phyloP scores from a whole-genome alignment of 2,888 invertebrate species.

The Suillia variegata region DNA sequence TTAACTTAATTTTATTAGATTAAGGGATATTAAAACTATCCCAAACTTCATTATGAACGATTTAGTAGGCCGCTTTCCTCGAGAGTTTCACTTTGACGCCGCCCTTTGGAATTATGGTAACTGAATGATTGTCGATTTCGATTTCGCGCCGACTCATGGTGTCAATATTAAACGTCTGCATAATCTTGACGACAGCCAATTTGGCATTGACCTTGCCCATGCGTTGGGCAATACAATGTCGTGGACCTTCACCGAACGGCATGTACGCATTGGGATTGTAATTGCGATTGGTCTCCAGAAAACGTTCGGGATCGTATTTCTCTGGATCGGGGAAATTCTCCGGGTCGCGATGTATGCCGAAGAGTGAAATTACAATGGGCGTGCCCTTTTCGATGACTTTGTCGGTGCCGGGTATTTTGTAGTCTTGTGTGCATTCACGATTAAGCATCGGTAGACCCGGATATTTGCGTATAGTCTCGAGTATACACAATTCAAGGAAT shows the following conservation, averaged over 20 bases:
- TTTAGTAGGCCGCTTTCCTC: too few relatives aligned
- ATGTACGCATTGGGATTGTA: conserved; percentile 50
- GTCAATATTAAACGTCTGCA: conserved; percentile 46
- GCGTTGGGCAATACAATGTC: conserved; percentile 56
- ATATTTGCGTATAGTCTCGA: conserved; percentile 58
- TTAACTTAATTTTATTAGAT: too few relatives aligned
- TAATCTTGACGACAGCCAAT: conserved; percentile 43
- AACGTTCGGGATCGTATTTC: conserved; percentile 60
- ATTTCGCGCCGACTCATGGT: conserved; percentile 39
- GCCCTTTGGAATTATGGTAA: conserved; percentile 42
- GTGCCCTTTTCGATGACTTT: conserved; percentile 55
- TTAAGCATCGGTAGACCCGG: conserved; percentile 59
- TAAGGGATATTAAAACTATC: too few relatives aligned
- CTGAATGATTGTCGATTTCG: conserved; percentile 40
- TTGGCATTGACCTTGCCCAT: conserved; percentile 52
- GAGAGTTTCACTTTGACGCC: conserved; percentile 47
- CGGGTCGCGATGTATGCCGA: conserved; percentile 58
- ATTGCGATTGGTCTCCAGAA: conserved; percentile 43
- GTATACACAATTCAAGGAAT: conserved; percentile 59
- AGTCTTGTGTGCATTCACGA: conserved; percentile 57
- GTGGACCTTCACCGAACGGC: conserved; percentile 61
- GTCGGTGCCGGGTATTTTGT: conserved; percentile 48
- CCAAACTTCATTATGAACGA: too few relatives aligned
- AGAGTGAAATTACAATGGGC: conserved; percentile 52
- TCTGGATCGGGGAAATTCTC: conserved; percentile 59